A percentile compares a stretch with the other conserved stretches of the same genome.
phyloP scores from a whole-genome alignment of 2,113 vertebrate species.

The Scalopus aquaticus region DNA sequence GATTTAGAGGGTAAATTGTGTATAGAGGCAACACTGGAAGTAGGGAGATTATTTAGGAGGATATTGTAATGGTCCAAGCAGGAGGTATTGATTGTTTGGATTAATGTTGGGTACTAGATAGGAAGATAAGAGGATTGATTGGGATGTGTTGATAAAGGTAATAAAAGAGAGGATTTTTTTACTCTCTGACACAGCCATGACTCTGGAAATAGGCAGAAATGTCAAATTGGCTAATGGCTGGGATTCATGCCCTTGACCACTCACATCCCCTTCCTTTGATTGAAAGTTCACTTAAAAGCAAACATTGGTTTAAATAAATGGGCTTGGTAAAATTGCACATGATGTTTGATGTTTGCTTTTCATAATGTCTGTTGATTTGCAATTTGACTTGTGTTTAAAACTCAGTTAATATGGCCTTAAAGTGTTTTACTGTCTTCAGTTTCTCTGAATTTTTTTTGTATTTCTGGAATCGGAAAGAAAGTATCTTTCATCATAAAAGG shows the following conservation, averaged over 20 bases:
- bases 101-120: neutral
- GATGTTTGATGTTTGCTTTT: slow-evolving; percentile 51
- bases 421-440: slow-evolving; percentile 6
- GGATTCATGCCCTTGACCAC: neutral
- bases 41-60: neutral
- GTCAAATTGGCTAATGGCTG: neutral
- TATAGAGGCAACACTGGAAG: neutral
- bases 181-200: neutral
- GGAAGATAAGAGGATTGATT: neutral
- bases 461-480: slow-evolving; percentile 33
- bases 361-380: neutral
- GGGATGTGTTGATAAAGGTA: neutral
- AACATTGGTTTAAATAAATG: slow-evolving; percentile 9
- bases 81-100: neutral
- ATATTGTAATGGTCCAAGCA: neutral
- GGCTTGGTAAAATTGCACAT: neutral
- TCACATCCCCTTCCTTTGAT: neutral
- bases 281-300: neutral
- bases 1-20: neutral
- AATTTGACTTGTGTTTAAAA: slow-evolving; percentile 17
- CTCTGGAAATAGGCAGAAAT: neutral
- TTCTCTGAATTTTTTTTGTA: no score
- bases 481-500: neutral
- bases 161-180: neutral
- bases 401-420: slow-evolving; percentile 10